Base-by-base conservation (phyloP, 2,797 vertebrate genomes). In the Halcyon badia region DNA sequence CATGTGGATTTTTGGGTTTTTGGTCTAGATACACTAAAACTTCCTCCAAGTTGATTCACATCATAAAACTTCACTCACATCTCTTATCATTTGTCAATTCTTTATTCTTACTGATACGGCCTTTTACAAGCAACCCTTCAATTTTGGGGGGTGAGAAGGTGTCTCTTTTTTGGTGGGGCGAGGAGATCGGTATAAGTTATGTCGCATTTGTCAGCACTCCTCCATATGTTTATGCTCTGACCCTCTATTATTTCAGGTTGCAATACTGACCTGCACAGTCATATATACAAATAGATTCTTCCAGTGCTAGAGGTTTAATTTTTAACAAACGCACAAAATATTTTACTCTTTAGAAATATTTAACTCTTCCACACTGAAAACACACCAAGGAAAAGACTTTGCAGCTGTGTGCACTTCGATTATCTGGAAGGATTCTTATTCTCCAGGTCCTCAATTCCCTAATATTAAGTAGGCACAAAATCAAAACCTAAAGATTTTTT, bases 261-360 rank as follows among this genome's bases (percentile, higher is more conserved):
- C 58, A 72, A 9, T 35, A 49, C 4, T 0, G 0, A 75, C 12
- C 56, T 48, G 28, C 48, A 42, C 4, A 60, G 33, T 25, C 30
- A 6, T 22, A 46, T 1, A 60, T 7, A 42, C 1, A 37, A 82
- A 11, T 14, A 75, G 9, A 35, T 73, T 69, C 92, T 88, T 86
- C 75, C 72, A 83, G 76, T 30, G 41, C 11, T 86, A 8, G 0
- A 89, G 26, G 44, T 75, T 93, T 86, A 49, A 37, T 75, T 90
- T 94, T 79, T 44, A 90, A n/a, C 1, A 1, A 89, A 83, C 9
- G 61, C 12, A 71, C 1, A 14, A 52, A 75, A 22, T 18, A 79
- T 10, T 87, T 89, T 49, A 84, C 16, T 65, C 41, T 82, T 72
- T 46, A n/a, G 41, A 95, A 87, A 72, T 30, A 82, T 33, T 87